Evolutionary conservation across 2,797 vertebrate genomes (phyloP).

Genomic region (Alca torda): DNA sequence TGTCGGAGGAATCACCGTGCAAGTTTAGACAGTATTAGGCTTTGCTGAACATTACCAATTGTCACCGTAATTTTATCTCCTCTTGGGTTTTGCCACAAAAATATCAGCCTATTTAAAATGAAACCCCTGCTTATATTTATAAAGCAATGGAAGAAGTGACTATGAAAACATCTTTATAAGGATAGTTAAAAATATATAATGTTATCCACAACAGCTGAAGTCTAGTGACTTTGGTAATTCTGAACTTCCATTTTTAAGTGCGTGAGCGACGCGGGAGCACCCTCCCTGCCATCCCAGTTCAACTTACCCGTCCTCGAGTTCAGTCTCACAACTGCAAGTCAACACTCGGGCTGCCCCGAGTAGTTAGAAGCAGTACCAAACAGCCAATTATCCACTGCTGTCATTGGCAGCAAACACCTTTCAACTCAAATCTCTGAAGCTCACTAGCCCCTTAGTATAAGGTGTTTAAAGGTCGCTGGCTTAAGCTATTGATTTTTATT

Average conservation of each 20-base stretch:
- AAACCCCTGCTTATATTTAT: not conserved
- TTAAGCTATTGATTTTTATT: not conserved
- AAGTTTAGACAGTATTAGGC: not conserved
- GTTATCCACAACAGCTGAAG: not conserved
- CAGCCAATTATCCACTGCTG: not conserved
- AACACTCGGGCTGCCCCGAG: not conserved
- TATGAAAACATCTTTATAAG: not conserved
- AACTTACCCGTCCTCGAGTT: rapidly evolving
- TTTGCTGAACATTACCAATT: not conserved
- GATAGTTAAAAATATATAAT: not conserved
- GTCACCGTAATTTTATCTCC: not conserved
- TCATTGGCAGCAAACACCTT: not conserved
- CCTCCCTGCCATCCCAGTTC: not conserved
- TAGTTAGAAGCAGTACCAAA: not conserved
- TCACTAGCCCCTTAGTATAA: not conserved
- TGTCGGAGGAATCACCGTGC: not conserved
- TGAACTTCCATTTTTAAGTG: not conserved
- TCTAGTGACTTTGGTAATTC: not conserved
- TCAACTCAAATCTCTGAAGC: not conserved
- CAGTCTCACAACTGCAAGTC: not conserved
- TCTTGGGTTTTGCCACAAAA: not conserved
- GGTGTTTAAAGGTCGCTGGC: not conserved
- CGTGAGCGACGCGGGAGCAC: not conserved
- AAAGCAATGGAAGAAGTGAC: not conserved
- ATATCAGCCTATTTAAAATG: not conserved